Evolutionary conservation across 2,797 vertebrate genomes (phyloP).

Genomic region (Otus scops): DNA sequence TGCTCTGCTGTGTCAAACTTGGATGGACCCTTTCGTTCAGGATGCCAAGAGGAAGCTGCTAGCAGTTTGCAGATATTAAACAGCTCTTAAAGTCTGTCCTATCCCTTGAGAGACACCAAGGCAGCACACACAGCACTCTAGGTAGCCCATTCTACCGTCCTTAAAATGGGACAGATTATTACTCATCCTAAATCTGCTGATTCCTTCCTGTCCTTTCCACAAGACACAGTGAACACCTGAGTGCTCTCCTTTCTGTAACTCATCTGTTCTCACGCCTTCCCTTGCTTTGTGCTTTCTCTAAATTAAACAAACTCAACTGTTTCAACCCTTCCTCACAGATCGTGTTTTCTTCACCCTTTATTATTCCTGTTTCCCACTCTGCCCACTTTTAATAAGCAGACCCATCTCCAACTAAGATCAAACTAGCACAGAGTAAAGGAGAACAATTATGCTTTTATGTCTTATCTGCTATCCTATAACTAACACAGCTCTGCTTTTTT

Average conservation of each 20-base stretch:
- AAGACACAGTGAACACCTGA: not conserved
- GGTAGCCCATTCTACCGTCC: not conserved
- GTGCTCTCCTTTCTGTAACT: not conserved
- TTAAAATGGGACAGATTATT: not conserved
- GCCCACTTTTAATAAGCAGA: not conserved
- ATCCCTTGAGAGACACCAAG: not conserved
- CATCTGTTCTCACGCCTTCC: not conserved
- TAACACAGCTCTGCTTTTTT: not conserved
- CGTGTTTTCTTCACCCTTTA: not conserved
- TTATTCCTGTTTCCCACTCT: not conserved
- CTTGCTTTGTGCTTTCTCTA: not conserved
- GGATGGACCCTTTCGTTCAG: not conserved
- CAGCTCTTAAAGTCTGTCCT: not conserved
- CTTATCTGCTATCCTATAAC: not conserved
- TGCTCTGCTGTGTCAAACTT: not conserved
- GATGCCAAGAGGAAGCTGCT: not conserved
- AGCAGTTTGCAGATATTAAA: not conserved
- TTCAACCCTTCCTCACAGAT: not conserved
- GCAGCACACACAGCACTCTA: not conserved
- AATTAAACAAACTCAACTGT: not conserved
- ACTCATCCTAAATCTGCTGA: not conserved
- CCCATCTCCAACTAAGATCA: not conserved
- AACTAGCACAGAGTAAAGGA: not conserved
- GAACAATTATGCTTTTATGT: not conserved
- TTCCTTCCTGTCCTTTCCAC: not conserved